phyloP scores from a whole-genome alignment of 2,888 invertebrate species.

The Cheilosia pagana region DNA sequence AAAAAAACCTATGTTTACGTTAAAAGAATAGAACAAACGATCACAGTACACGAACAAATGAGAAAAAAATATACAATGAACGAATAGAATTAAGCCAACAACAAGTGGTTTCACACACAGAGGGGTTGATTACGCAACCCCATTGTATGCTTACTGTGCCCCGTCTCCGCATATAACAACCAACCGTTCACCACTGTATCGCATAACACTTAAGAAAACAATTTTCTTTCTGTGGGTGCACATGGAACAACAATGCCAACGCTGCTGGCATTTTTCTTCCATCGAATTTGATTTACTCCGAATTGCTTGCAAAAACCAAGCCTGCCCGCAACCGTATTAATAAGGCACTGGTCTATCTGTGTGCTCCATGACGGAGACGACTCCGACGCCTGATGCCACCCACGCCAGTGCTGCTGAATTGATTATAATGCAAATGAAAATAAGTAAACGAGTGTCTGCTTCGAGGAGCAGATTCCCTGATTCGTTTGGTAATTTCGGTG shows the following conservation, averaged over 20 bases:
- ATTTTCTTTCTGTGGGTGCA: constrained; percentile 70
- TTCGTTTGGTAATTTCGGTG: constrained; percentile 14
- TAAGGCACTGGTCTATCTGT: constrained; percentile 18
- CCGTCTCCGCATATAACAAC: neutral
- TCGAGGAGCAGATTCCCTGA: constrained; percentile 39
- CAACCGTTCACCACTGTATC: constrained; percentile 39
- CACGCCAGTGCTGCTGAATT: constrained; percentile 59
- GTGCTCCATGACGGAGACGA: neutral
- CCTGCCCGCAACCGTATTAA: constrained; percentile 26
- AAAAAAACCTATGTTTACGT: constrained; percentile 49
- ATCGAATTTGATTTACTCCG: constrained; percentile 68
- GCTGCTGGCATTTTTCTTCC: constrained; percentile 69
- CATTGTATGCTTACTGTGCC: constrained; percentile 23
- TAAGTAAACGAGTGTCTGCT: constrained; percentile 39
- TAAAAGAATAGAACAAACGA: constrained; percentile 49
- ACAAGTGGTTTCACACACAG: constrained; percentile 74
- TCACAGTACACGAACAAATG: constrained; percentile 23
- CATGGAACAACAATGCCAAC: constrained; percentile 68
- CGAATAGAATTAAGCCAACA: constrained; percentile 73
- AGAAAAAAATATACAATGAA: constrained; percentile 52
- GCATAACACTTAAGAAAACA: constrained; percentile 74
- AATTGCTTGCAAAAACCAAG: constrained; percentile 32
- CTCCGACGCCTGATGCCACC: neutral
- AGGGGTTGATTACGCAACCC: constrained; percentile 74
- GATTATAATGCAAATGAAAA: constrained; percentile 73